Evolutionary conservation across 1,140 invertebrate species (phyloP), one percentile per base, ranked within the genome.

Genomic region (Heliothis virescens): DNA sequence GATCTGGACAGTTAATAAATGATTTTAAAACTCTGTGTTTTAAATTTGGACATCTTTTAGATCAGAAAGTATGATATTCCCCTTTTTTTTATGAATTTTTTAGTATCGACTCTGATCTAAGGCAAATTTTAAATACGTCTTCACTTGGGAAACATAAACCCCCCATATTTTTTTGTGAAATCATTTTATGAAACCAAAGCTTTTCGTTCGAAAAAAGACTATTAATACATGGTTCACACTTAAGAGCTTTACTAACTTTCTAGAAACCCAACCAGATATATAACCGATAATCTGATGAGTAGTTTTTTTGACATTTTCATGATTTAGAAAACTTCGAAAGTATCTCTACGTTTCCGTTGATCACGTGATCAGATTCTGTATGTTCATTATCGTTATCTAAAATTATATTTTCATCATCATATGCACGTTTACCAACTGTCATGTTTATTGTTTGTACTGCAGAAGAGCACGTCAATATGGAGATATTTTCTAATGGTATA

Each of bases 161-260:
- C 2, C 76, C 82, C 53, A 75, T 81, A 79, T 77, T 72, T 81
- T 83, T 78, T 55, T 65, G 18, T 26, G n/a, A 16, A 29, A 81
- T 83, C n/a, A 80, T 47, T 79, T 79, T 80, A 47, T 83, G 82
- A 81, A 83, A 81, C 76, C 82, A 81, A 52, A 79, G 11, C 18
- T 78, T 76, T 12, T 62, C 41, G 15, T 73, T 65, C 53, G 62
- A 72, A 15, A 77, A 50, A 18, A 83, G 65, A 59, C 59, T 63
- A 50, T 75, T 18, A 1, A 53, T 77, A 18, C 79, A 83, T 69
- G 16, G 59, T 41, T 76, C 57, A 73, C 82, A 83, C 65, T 81
- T 83, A 15, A 83, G 15, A 10, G 7, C 26, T 62, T 57, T 55
- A 50, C 57, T 2, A 83, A 15, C 73, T 76, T 81, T 65, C 75